phyloP scores from a whole-genome alignment of 2,113 vertebrate genomes.

The Cepphus grylle region DNA sequence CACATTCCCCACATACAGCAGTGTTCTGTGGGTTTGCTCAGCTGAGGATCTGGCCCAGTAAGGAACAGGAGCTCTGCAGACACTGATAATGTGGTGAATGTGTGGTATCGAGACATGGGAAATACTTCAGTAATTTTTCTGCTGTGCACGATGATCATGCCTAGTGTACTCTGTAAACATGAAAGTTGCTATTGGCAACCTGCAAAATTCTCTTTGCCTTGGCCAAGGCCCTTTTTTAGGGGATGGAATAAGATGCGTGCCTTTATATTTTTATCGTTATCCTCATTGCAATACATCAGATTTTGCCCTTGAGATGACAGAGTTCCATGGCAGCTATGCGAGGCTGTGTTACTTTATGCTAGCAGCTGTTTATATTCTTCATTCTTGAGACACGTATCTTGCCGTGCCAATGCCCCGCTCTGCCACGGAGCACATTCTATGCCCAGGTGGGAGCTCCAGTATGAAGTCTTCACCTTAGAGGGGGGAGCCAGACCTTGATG shows the following conservation, averaged over 20 bases:
- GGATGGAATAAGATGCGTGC: not conserved
- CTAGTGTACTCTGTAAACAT: not conserved
- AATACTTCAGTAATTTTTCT: not conserved
- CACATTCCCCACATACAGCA: not conserved
- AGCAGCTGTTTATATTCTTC: slow-evolving; percentile 11
- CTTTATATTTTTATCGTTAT: slow-evolving; percentile 34
- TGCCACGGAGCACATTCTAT: not conserved
- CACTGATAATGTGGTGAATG: not conserved
- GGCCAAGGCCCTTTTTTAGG: not conserved
- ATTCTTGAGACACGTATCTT: not conserved
- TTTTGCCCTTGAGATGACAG: slow-evolving; percentile 29
- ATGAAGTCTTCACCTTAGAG: not conserved
- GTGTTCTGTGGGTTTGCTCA: not conserved
- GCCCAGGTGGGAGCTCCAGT: not conserved
- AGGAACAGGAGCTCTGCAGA: not conserved
- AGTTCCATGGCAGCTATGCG: not conserved
- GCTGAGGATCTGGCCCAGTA: not conserved
- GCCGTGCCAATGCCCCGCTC: not conserved
- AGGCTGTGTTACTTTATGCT: not conserved
- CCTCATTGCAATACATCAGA: not conserved
- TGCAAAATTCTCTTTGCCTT: not conserved
- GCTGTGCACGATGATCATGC: not conserved
- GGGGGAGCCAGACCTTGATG: not conserved
- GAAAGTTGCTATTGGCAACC: not conserved
- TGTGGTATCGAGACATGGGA: not conserved